A percentile compares a stretch with the other conserved stretches of the same genome.
phyloP scores from a whole-genome alignment of 2,888 invertebrate genomes.

The Metellina segmentata region DNA sequence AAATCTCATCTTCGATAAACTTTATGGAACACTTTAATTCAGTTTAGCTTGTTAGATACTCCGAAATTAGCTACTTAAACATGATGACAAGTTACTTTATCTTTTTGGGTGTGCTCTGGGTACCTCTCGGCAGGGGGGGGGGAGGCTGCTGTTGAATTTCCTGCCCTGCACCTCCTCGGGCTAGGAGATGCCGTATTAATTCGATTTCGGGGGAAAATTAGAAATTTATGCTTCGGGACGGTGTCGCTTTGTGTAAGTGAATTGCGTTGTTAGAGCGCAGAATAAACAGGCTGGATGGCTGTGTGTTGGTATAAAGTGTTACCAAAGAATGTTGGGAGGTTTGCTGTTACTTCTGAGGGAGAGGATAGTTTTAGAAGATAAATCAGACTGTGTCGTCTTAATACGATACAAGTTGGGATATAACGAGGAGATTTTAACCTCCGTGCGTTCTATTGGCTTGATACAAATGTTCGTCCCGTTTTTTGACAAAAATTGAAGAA shows the following conservation, averaged over 20 bases:
- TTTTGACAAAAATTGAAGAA: too few species aligned
- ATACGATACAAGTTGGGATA: too few species aligned
- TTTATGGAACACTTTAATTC: slow-evolving; percentile 25
- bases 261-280: background rate
- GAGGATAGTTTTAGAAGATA: too few species aligned
- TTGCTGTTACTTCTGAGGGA: too few species aligned
- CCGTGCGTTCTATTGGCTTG: too few species aligned
- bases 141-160: background rate
- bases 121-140: background rate
- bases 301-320: too few species aligned
- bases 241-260: background rate
- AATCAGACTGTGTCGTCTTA: too few species aligned
- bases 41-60: slow-evolving; percentile 5
- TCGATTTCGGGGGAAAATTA: background rate
- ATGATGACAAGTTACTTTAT: slow-evolving; percentile 33
- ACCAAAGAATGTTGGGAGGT: too few species aligned
- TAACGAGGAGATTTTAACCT: too few species aligned
- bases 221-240: background rate
- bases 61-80: slow-evolving; percentile 44
- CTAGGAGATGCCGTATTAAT: background rate
- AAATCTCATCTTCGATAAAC: slow-evolving; percentile 1
- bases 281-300: background rate
- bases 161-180: background rate
- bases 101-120: background rate
- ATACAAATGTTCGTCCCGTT: too few species aligned